Conservation (phyloP, 64 coral and sea anemone species). For the Dendrophyllia cribrosa region DNA sequence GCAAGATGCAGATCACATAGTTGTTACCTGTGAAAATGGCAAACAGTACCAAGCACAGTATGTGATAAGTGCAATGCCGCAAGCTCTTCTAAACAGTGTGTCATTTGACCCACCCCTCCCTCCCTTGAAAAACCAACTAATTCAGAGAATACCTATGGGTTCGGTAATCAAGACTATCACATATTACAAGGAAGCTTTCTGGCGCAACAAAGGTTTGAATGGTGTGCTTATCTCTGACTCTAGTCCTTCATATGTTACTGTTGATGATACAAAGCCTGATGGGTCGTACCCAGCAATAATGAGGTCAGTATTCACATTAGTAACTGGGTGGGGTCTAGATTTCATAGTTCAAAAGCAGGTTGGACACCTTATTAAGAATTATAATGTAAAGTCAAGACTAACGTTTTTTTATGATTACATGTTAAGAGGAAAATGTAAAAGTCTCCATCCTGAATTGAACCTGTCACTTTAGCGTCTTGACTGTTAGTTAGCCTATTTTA, state of each 20-base stretch:
- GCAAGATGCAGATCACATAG: slow-evolving; percentile 76
- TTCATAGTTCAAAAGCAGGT: too few species aligned
- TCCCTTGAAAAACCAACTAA: slow-evolving; percentile 92
- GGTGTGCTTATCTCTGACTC: slow-evolving; percentile 86
- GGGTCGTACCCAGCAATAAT: slow-evolving; percentile 95
- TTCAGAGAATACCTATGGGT: slow-evolving; percentile 96
- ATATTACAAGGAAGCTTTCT: slow-evolving; percentile 88
- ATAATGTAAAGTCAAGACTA: too few species aligned
- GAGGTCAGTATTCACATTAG: slow-evolving; percentile 65
- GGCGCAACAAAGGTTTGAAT: slow-evolving; percentile 84
- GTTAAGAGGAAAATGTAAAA: too few species aligned
- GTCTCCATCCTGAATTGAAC: too few species aligned
- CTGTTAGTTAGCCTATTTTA: too few species aligned
- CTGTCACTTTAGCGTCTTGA: too few species aligned
- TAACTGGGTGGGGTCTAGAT: too few species aligned
- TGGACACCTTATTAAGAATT: too few species aligned
- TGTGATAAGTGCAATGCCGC: slow-evolving; percentile 97
- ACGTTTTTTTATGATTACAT: too few species aligned
- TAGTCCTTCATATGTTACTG: slow-evolving; percentile 82
- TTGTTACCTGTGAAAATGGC: slow-evolving; percentile 87
- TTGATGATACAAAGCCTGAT: slow-evolving; percentile 98
- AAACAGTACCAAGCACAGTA: slow-evolving; percentile 85
- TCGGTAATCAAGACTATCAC: slow-evolving; percentile 97
- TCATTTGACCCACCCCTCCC: slow-evolving; percentile 95
- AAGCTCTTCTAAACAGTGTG: slow-evolving; percentile 89